Evolutionary conservation across 2,797 vertebrate genomes (phyloP), one percentile per base, ranked within the genome.

Genomic region (Chiroxiphia lanceolata): DNA sequence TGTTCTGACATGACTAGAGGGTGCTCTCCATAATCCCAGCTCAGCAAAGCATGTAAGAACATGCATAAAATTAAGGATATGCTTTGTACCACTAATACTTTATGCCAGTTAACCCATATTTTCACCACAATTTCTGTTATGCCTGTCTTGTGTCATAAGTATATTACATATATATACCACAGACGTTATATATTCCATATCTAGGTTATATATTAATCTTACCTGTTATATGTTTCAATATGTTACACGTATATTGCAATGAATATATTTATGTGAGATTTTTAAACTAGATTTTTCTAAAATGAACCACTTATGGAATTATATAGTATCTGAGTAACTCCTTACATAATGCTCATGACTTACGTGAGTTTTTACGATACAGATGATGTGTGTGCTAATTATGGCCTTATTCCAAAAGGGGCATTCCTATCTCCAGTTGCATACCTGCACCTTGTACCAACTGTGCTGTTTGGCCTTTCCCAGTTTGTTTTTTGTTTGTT

Each of bases 21-120:
- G 81, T 94, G 67, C 82, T 93, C 83, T 82, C 64, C 75, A 79
- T 76, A 94, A 93, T 83, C 76, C 87, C 68, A 71, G 53, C 78
- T 94, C 95, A 95, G 94, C 92, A 92, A 93, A 94, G 61, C 92
- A 63, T 64, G 95, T 90, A 69, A 92, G 53, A 84, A 95, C 95
- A 82, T 1, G 90, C 64, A 80, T 34, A 89, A 93, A 91, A 84
- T 90, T 68, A 83, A 89, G 63, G 31, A 82, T 45, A 60, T 51
- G 40, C 81, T 90, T 89, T 77, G 25, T 69, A 86, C 54, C 67
- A 72, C 70, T 93, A 84, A 76, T 27, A 67, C 44, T 77, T 79
- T 27, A 63, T 56, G 74, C 59, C 70, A 93, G 60, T 64, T 90
- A 93, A 83, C 74, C 40, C 34, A 6, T 38, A 70, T 84, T 94